Conservation (phyloP, 2,888 invertebrate genomes). For the Noctua comes region DNA sequence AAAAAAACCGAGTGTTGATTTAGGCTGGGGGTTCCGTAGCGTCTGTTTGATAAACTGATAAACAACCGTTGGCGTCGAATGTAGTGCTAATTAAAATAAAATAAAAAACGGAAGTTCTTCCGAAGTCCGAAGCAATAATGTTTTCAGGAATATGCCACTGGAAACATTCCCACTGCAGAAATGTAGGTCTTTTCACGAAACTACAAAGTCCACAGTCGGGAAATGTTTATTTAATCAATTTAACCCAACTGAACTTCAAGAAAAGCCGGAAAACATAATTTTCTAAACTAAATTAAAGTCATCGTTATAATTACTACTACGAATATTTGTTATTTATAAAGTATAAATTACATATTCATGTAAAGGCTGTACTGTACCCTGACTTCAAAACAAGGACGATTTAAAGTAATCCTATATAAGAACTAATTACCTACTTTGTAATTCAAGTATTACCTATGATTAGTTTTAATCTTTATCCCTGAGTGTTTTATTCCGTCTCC, state of each 20-base stretch:
- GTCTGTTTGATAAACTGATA: background rate
- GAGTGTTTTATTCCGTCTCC: slow-evolving; percentile 15
- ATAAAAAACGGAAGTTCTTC: background rate
- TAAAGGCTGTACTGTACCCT: no score
- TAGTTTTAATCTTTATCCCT: background rate
- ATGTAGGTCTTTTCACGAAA: background rate
- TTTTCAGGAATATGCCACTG: background rate
- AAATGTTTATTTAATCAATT: background rate
- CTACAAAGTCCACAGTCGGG: background rate
- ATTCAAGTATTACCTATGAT: no score
- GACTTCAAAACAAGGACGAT: background rate
- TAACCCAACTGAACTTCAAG: background rate
- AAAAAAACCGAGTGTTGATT: slow-evolving; percentile 59
- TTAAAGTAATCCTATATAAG: no score
- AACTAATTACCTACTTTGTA: no score
- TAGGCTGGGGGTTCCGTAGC: slow-evolving; percentile 19
- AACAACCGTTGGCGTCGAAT: background rate
- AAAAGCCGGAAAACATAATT: background rate
- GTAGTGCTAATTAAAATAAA: background rate
- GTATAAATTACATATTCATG: no score
- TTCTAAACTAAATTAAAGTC: background rate
- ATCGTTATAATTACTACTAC: background rate
- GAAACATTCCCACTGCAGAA: background rate
- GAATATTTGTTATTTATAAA: background rate
- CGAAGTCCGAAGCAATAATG: background rate